A percentile compares a stretch with the other conserved stretches of the same genome.
Evolutionary conservation across 2,797 vertebrate genomes (phyloP).

Genomic region (Tragelaphus oryx): DNA sequence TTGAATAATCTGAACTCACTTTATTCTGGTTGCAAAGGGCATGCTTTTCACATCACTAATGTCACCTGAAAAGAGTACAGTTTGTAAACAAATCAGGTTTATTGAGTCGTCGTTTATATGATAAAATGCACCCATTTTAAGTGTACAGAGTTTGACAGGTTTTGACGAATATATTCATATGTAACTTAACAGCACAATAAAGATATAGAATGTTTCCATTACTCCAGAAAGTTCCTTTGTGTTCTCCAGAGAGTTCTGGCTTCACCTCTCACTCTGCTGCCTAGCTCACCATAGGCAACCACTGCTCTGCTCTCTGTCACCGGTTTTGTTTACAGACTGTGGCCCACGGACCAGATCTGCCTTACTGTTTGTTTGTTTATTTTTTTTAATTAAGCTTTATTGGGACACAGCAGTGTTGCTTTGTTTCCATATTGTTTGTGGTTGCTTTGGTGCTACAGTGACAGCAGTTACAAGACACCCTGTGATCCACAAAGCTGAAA

Average conservation of each 20-base stretch:
- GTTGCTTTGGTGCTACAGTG: background rate
- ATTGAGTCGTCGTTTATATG: background rate
- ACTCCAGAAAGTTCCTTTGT: background rate
- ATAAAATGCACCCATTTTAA: background rate
- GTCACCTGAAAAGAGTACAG: background rate
- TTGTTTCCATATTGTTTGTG: background rate
- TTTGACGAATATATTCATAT: background rate
- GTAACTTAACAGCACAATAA: background rate
- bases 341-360: background rate
- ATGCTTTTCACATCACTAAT: background rate
- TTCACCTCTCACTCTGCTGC: background rate
- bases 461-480: background rate
- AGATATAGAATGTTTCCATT: background rate
- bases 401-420: background rate
- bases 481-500: background rate
- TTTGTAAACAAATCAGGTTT: background rate
- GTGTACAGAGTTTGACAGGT: background rate
- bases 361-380: background rate
- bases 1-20: background rate
- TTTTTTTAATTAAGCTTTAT: constrained; percentile 2
- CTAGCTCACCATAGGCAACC: background rate
- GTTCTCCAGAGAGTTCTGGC: background rate
- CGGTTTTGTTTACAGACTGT: background rate
- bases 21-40: background rate
- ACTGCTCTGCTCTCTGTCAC: background rate